Base-by-base conservation (phyloP, 2,113 vertebrate genomes). In the Rhipidura dahli region DNA sequence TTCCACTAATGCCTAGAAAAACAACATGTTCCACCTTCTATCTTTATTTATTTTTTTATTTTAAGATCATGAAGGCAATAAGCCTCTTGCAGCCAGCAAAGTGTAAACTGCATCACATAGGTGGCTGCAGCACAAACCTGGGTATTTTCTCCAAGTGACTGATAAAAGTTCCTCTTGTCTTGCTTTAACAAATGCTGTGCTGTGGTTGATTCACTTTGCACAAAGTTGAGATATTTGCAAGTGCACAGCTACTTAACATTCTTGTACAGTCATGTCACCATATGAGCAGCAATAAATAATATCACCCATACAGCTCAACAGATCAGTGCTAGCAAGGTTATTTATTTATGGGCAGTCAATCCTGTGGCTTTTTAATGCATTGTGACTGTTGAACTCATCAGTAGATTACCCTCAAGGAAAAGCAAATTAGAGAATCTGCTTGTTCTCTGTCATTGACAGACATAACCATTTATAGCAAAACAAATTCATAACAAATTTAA, bases 291-390 rank as follows among this genome's bases (percentile, higher is more conserved):
- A 71, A 70, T 71, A 92, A 89, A 77, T 75, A 80, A 72, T 65
- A 30, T 75, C 54, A 63, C 9, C 22, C 45, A 44, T 68, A 54
- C 20, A 33, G 54, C 53, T 71, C 50, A 61, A 65, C 56, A 94
- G 77, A 80, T 27, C 57, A 42, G 37, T 39, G 37, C 53, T 64
- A 83, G 50, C 45, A 81, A 68, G 23, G 57, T 83, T 83, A 85
- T 85, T 95, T 86, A 88, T 92, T 79, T 94, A 17, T 87, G 33
- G 54, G 26, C 72, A 89, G 40, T 84, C 93, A 87, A 71, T 77
- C 23, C 39, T 60, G n/a, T 65, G 42, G 35, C 10, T 77, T 65
- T 84, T 70, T 70, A 66, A 78, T 84, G 39, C 45, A 45, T 18
- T 60, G 11, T 31, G 54, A 75, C 66, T 87, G 56, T 53, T 45